Percentiles rank a stretch among this genome's conserved stretches.
Conservation (phyloP, 2,113 vertebrate species). For the Chroicocephalus ridibundus region DNA sequence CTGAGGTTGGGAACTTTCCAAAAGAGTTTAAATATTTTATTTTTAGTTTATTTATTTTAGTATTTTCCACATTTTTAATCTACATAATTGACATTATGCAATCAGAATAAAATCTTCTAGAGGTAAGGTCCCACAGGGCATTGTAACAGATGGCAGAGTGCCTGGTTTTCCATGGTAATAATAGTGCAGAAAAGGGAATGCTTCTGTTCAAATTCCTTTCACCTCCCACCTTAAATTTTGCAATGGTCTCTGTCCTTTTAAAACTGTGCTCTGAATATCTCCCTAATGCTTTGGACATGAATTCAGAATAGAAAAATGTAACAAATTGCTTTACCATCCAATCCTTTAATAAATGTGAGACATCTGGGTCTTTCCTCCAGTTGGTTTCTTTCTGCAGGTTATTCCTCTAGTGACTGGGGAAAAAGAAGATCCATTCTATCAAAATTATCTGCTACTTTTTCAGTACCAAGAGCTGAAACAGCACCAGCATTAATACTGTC, state of each 20-base stretch:
- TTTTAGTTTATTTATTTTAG: not conserved
- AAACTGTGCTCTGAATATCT: not conserved
- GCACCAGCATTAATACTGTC: not conserved
- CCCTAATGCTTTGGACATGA: not conserved
- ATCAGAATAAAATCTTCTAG: constrained; percentile 16
- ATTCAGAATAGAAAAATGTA: not conserved
- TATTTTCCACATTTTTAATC: constrained; percentile 3
- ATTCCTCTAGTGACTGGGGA: not conserved
- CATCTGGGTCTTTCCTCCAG: not conserved
- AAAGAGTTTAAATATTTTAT: not conserved
- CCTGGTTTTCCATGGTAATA: not conserved
- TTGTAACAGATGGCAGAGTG: not conserved
- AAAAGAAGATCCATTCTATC: not conserved
- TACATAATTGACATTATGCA: not conserved
- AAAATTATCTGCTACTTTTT: not conserved
- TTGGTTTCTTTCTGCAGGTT: not conserved
- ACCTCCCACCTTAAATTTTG: not conserved
- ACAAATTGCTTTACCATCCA: not conserved
- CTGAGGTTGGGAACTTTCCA: not conserved
- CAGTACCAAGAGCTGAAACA: not conserved
- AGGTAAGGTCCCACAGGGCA: not conserved
- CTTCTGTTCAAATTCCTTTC: not conserved
- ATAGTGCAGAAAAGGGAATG: not conserved
- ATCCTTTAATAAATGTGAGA: not conserved
- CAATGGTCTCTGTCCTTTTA: not conserved